Evolutionary conservation across 2,797 vertebrate genomes (phyloP), one percentile per base, ranked within the genome.

Genomic region (Graptemys geographica): DNA sequence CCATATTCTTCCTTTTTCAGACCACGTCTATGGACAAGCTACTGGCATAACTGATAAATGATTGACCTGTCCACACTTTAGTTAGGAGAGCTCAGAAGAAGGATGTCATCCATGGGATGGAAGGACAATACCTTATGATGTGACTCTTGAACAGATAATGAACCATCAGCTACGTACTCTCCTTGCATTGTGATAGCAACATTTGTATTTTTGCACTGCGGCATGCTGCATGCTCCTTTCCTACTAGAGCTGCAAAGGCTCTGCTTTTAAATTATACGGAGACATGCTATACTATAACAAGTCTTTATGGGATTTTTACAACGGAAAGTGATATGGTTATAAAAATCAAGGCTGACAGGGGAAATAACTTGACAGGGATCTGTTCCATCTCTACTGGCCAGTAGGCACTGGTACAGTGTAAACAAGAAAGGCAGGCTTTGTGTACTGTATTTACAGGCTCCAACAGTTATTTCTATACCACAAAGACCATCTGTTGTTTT

Each of bases 221-320:
- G 44, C 12, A 1, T 1, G 19, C 44, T 47, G 12, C 12, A 15
- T 72, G 12, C 74, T 49, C 74, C 41, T 47, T 76, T 47, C 72
- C 44, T 78, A 6, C 44, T 49, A 49, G 53, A 89, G 74, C 72
- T 90, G 79, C 53, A 47, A 72, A 19, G 82, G 28, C 8, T 94
- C 52, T 80, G 21, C 51, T 90, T 90, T 88, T 44, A 94, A 86
- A 81, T 62, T 52, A 65, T 23, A 62, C 19, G 1, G 11, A 41
- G 56, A 25, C 11, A 9, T 31, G 44, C 12, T 31, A 27, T 13
- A 8, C 0, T 0, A 37, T 16, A 62, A 4, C 33, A 23, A 8
- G 9, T 19, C 19, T 65, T 81, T 13, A 25, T 0, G 1, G 6
- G 62, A 31, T 44, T 92, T 80, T n/a, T 16, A 69, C 12, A 55